Conservation (phyloP, 2,888 invertebrate genomes). For the Microplitis manilae region DNA sequence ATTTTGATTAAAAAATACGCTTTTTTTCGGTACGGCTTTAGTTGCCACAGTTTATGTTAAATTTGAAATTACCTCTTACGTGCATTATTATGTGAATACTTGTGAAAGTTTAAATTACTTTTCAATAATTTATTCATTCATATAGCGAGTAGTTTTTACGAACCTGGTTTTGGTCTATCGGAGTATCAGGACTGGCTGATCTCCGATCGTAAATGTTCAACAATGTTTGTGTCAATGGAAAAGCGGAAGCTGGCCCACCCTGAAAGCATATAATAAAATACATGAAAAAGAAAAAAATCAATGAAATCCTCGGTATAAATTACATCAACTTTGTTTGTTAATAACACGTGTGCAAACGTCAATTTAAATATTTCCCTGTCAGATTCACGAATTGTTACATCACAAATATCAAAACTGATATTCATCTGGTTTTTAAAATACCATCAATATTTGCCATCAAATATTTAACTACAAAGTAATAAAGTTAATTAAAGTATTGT, state of each 20-base stretch:
- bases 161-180: conserved; percentile 67
- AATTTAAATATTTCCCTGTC: background rate
- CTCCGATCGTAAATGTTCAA: conserved; percentile 71
- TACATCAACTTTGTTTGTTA: background rate
- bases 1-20: no score
- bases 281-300: background rate
- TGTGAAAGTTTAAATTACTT: background rate
- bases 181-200: conserved; percentile 69
- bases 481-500: background rate
- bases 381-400: no score
- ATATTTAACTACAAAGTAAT: background rate
- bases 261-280: conserved; percentile 45
- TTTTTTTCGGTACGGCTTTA: no score
- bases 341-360: background rate
- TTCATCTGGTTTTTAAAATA: no score
- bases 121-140: background rate
- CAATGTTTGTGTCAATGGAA: conserved; percentile 71
- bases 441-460: background rate
- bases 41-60: background rate
- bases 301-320: background rate
- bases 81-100: background rate
- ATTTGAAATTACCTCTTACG: background rate
- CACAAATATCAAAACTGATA: no score
- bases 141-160: conserved; percentile 49
- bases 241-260: conserved; percentile 66